These are phyloP conservation scores for Siniperca obscura DNA, from an alignment of 2,797 vertebrate species.

Conservation along the genomic window DNA sequence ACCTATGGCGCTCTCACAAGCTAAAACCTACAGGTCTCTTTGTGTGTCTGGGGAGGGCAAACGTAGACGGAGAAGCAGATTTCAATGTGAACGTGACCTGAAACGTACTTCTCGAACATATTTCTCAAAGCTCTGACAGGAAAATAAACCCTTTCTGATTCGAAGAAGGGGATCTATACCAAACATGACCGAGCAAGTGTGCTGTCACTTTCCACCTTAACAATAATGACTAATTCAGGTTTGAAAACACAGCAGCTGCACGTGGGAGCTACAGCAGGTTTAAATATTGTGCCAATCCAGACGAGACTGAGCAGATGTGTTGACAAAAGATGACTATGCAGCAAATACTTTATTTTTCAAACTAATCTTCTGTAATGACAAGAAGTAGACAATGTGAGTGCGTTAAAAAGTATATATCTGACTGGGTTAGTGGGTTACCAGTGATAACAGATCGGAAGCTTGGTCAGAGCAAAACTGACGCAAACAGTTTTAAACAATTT, in stretches of 20 bases:
- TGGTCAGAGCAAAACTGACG: conserved; percentile 14
- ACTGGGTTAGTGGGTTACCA: conserved; percentile 19
- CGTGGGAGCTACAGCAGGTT: background rate
- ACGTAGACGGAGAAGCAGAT: background rate
- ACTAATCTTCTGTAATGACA: background rate
- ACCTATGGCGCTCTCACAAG: background rate
- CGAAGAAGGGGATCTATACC: background rate
- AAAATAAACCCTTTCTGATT: background rate
- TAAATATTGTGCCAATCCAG: conserved; percentile 9
- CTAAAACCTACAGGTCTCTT: background rate
- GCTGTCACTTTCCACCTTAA: background rate
- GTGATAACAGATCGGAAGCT: conserved; percentile 20
- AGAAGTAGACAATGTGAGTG: background rate
- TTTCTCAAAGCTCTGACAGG: background rate
- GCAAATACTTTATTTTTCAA: conserved; percentile 1
- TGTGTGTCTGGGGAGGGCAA: background rate
- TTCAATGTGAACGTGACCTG: background rate
- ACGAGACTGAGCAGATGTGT: conserved; percentile 9
- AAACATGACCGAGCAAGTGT: background rate
- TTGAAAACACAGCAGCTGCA: conserved; percentile 10
- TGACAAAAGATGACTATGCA: background rate
- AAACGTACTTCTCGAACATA: background rate
- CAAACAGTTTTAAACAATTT: background rate
- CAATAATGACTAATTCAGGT: background rate
- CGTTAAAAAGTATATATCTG: background rate